Conservation (phyloP, 1,140 invertebrate genomes). For the Cylas formicarius region DNA sequence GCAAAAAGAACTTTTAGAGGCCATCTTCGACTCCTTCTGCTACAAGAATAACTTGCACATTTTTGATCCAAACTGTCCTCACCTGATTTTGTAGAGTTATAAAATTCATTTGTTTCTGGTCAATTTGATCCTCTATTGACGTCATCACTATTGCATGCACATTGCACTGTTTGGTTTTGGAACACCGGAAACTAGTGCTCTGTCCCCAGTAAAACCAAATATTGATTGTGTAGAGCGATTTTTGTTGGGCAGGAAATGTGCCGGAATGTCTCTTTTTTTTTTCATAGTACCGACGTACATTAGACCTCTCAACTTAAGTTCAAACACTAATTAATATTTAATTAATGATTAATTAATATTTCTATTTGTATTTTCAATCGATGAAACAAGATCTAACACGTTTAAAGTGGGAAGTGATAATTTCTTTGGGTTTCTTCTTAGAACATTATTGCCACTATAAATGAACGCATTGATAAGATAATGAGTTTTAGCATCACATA, state of each 20-base stretch:
- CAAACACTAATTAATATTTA: constrained; percentile 4
- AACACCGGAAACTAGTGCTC: constrained; percentile 8
- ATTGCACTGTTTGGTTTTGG: constrained; percentile 8
- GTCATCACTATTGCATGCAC: constrained; percentile 4
- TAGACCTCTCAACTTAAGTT: constrained; percentile 2
- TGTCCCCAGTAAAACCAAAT: constrained; percentile 14
- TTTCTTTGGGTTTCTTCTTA: constrained; percentile 7
- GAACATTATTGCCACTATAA: constrained; percentile 9
- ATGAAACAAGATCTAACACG: constrained; percentile 9
- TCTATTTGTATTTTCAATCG: constrained; percentile 13
- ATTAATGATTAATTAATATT: constrained; percentile 13
- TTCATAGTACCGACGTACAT: constrained; percentile 10
- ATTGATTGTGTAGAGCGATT: background rate
- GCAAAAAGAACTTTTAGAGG: constrained; percentile 6
- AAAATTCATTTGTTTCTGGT: constrained; percentile 10
- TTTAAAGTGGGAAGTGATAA: constrained; percentile 12
- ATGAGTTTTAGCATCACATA: constrained; percentile 8
- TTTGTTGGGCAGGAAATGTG: background rate
- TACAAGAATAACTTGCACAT: constrained; percentile 6
- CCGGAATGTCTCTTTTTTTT: constrained; percentile 15
- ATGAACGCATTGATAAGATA: constrained; percentile 14
- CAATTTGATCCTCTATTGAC: constrained; percentile 1
- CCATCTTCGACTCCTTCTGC: too few relatives aligned
- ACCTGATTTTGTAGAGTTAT: too few relatives aligned
- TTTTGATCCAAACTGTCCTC: constrained; percentile 3